Percentiles rank a stretch among this genome's conserved stretches.
These are phyloP conservation scores for Apogon talboti DNA, from an alignment of 2,797 vertebrate genomes.

Conservation along the genomic window DNA sequence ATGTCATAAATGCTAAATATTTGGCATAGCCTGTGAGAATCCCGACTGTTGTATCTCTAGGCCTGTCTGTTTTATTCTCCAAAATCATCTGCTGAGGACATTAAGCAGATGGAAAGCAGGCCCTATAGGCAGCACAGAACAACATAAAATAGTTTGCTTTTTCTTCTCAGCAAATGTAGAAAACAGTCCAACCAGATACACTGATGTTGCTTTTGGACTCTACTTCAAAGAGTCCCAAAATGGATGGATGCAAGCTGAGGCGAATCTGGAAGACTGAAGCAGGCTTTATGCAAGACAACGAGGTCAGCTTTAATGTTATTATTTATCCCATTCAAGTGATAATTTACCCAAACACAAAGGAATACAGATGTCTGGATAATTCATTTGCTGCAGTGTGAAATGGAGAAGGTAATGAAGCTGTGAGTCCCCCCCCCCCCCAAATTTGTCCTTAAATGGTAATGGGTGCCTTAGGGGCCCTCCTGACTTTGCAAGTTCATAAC, in stretches of 20 bases:
- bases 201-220: slow-evolving; percentile 7
- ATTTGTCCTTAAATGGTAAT: slow-evolving; percentile 58
- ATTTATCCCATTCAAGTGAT: background rate
- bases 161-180: background rate
- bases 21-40: background rate
- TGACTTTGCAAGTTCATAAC: slow-evolving; percentile 21
- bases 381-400: slow-evolving; percentile 2
- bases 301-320: background rate
- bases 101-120: slow-evolving; percentile 10
- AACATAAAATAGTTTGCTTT: background rate
- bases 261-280: background rate
- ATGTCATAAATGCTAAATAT: slow-evolving; percentile 6
- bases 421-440: background rate
- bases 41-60: background rate
- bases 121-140: background rate
- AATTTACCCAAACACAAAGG: background rate
- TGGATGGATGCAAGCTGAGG: background rate
- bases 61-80: background rate
- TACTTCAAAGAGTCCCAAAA: background rate
- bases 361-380: slow-evolving; percentile 9
- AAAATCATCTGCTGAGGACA: slow-evolving; percentile 32
- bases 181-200: background rate
- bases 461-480: slow-evolving; percentile 11
- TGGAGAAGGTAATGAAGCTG: slow-evolving; percentile 16
- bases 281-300: background rate